Conservation (phyloP, 2,888 invertebrate species). For the Tachystola acroxantha region DNA sequence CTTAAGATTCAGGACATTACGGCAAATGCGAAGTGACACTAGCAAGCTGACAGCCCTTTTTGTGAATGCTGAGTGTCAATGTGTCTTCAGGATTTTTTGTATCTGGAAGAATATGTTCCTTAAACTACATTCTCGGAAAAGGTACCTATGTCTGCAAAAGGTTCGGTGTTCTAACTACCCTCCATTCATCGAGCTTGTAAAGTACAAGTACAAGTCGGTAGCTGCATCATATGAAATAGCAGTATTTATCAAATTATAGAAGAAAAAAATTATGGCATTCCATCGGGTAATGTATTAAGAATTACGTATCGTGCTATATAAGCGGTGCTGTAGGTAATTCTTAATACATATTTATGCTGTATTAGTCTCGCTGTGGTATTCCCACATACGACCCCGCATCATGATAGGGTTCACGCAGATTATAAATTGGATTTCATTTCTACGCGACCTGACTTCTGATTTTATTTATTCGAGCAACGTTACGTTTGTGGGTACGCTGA, state of each 20-base stretch:
- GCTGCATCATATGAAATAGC: too few relatives aligned
- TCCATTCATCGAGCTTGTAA: too few relatives aligned
- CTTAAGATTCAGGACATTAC: slow-evolving; percentile 36
- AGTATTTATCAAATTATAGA: too few relatives aligned
- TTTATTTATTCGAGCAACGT: slow-evolving; percentile 7
- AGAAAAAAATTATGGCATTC: too few relatives aligned
- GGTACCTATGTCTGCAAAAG: not conserved
- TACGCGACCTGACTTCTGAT: slow-evolving; percentile 29
- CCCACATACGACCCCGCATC: slow-evolving; percentile 32
- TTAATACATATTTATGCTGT: slow-evolving; percentile 68
- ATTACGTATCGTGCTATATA: slow-evolving; percentile 14
- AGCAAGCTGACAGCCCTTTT: slow-evolving; percentile 3
- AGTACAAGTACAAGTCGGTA: too few relatives aligned
- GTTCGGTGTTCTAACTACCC: too few relatives aligned
- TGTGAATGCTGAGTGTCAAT: slow-evolving; percentile 6
- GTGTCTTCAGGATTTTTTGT: not conserved
- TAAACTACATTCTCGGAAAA: too few relatives aligned
- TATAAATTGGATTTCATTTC: slow-evolving; percentile 52
- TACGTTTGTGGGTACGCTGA: not conserved
- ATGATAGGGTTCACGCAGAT: slow-evolving; percentile 38
- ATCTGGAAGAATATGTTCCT: too few relatives aligned
- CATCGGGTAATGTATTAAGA: slow-evolving; percentile 14
- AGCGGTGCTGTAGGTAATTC: slow-evolving; percentile 46
- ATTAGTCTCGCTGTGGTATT: slow-evolving; percentile 36
- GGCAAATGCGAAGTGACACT: slow-evolving; percentile 16